Evolutionary conservation across 2,113 vertebrate species (phyloP), one percentile per base, ranked within the genome.

Genomic region (Diadophis punctatus): DNA sequence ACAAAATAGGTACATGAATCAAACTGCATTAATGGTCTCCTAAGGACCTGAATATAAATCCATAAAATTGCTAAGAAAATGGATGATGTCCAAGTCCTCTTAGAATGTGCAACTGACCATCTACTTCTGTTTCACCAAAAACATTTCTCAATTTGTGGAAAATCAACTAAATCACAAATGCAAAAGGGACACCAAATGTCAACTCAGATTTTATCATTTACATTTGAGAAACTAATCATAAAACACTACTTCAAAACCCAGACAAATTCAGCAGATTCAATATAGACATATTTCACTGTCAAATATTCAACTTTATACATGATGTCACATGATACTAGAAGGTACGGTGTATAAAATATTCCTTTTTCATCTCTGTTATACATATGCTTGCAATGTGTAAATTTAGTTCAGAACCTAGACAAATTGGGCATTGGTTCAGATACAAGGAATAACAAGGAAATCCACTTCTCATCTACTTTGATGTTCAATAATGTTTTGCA

Each of bases 1-100:
- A 14, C 2, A 0, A n/a, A 88, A 92, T 53, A 5, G 0, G 0
- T 43, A 2, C 51, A 89, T 84, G 46, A 80, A 68, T 6, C 86
- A 90, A 51, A 20, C 23, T 39, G 12, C 0, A 25, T 43, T 9
- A 68, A 87, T 43, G 23, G 56, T 90, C 56, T 87, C 63, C 48
- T 43, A 87, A 74, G 86, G 56, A 30, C 23, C 51, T 60, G 90
- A 92, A 91, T 51, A 46, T 68, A 22, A 46, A 25, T 25, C 85
- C n/a, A 46, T 34, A 16, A 43, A 95, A 86, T 58, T 10, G 22
- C 1, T 68, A 88, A 30, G 22, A 55, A 3, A 23, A 46, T 49
- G 1, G 27, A 4, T 51, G 22, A 23, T 58, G 87, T 23, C 87
- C 22, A 86, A 56, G n/a, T 25, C 48, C 0, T 51, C 84, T n/a